Evolutionary conservation across 2,797 vertebrate species (phyloP).

Genomic region (Dermochelys coriacea): DNA sequence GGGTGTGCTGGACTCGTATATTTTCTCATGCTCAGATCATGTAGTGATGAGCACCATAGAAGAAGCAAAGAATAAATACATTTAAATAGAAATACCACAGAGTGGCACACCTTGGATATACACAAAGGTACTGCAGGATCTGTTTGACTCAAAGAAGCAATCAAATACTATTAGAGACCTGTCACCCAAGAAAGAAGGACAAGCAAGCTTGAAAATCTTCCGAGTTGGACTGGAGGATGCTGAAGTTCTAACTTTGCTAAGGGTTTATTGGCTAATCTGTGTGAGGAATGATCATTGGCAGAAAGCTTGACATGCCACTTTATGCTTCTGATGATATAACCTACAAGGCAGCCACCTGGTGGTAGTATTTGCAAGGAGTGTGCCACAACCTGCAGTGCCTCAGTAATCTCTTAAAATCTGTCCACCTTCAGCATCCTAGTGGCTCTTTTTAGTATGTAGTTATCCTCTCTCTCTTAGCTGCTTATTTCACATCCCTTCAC

Average conservation of each 20-base stretch:
- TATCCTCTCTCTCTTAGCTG: neutral
- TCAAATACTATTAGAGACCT: neutral
- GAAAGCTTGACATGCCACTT: no score
- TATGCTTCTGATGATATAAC: neutral
- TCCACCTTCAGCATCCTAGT: neutral
- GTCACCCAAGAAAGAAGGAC: neutral
- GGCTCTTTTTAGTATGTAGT: neutral
- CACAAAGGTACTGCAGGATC: neutral
- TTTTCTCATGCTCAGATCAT: neutral
- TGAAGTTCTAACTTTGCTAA: neutral
- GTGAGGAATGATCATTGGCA: neutral
- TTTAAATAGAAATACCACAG: neutral
- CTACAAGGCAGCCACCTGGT: neutral
- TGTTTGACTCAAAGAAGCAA: neutral
- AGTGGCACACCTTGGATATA: neutral
- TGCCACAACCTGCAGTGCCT: neutral
- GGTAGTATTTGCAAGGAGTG: neutral
- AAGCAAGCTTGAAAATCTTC: neutral
- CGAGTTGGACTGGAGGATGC: neutral
- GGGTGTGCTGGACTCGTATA: neutral
- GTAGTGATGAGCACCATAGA: neutral
- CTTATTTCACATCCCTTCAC: neutral
- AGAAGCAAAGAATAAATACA: neutral
- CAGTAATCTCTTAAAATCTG: neutral
- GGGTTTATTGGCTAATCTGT: neutral